Evolutionary conservation across 2,113 vertebrate genomes (phyloP).

Genomic region (Recurvirostra avosetta): DNA sequence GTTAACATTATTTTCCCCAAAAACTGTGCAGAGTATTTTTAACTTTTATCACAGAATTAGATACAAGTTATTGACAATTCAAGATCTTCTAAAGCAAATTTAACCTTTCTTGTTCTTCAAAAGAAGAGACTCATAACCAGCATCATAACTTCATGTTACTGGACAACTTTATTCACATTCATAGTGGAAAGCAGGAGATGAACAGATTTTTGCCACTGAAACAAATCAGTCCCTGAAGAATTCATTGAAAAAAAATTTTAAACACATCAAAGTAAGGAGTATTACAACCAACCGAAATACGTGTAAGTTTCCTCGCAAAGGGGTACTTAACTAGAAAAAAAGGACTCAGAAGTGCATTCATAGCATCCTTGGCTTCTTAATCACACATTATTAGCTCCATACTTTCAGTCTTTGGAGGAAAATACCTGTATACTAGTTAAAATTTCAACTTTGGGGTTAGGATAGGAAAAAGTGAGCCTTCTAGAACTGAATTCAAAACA

Average conservation of each 20-base stretch:
- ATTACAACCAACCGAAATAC: not conserved
- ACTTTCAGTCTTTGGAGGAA: not conserved
- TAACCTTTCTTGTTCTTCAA: not conserved
- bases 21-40: not conserved
- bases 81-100: not conserved
- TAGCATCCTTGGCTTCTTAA: not conserved
- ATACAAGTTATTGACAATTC: not conserved
- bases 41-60: not conserved
- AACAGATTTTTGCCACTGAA: not conserved
- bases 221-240: not conserved
- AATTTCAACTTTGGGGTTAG: not conserved
- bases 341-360: not conserved
- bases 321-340: not conserved
- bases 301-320: not conserved
- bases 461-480: not conserved
- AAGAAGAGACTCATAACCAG: not conserved
- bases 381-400: not conserved
- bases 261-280: not conserved
- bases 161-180: not conserved
- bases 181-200: not conserved
- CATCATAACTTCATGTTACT: not conserved
- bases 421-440: not conserved
- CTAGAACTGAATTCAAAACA: not conserved
- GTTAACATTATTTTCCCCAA: not conserved
- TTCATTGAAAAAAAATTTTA: not conserved